Conservation (phyloP, 2,113 vertebrate genomes). For the Labrus mixtus region DNA sequence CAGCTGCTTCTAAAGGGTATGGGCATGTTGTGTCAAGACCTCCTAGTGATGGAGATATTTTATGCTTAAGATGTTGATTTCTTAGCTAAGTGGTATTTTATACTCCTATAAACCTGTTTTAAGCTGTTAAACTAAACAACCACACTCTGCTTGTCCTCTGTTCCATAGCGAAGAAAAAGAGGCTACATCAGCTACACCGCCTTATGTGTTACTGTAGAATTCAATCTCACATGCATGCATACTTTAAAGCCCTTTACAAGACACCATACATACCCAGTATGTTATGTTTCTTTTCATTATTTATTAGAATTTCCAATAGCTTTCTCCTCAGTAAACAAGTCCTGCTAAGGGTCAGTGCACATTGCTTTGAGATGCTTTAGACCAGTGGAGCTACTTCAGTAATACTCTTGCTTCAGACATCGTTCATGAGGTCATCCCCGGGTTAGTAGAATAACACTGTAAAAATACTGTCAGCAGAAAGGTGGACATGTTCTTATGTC, state of each 20-base stretch:
- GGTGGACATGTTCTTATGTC: not conserved
- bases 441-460: constrained; percentile 8
- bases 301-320: constrained; percentile 66
- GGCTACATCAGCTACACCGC: not conserved
- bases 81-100: not conserved
- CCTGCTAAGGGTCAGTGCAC: constrained; percentile 44
- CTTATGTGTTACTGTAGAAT: constrained; percentile 1
- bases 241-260: constrained; percentile 33
- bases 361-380: constrained; percentile 53
- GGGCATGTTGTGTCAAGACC: not conserved
- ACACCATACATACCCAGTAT: constrained; percentile 44
- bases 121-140: not conserved
- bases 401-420: constrained; percentile 26
- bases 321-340: constrained; percentile 53
- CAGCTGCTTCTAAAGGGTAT: not conserved
- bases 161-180: not conserved
- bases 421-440: constrained; percentile 30
- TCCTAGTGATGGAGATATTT: not conserved
- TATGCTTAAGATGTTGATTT: not conserved
- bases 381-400: constrained; percentile 34
- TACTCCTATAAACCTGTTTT: not conserved
- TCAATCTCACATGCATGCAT: constrained; percentile 15
- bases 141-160: not conserved
- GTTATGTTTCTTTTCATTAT: constrained; percentile 65
- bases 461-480: not conserved